Evolutionary conservation across 1,140 invertebrate species (phyloP), one percentile per base, ranked within the genome.

Genomic region (Ceratosolen fusciceps): DNA sequence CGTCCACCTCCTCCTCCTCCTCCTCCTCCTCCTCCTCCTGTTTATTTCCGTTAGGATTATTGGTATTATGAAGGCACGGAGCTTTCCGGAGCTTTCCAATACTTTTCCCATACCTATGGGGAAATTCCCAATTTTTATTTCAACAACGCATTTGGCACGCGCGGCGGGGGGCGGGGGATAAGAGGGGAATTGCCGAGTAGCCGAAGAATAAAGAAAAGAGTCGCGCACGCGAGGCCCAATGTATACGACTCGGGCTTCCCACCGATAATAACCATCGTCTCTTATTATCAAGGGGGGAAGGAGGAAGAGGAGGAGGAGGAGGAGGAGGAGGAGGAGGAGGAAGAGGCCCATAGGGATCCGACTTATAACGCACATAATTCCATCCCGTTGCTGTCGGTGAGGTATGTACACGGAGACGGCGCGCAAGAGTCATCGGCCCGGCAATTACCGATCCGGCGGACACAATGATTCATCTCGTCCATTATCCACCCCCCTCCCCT

Each of bases 401-500:
- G 37, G 34, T 10, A 65, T n/a, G 31, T 65, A n/a, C 19, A n/a
- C 19, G 14, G 31, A 65, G 34, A 37, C n/a, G 31, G 37, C 43
- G 52, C 16, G 12, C 49, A 49, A 65, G 76, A 78, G 56, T 72
- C 76, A 65, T 78, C 76, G 56, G 39, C 39, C 68, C 68, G 39
- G 58, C 68, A 62, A 78, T 78, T 78, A 72, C 26, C 49, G 14
- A 60, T 52, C 26, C 39, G 54, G 54, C 29, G 49, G 43, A 54
- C 34, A 26, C 62, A 52, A 77, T 78, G 68, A 78, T 72, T 78
- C 76, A 72, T 72, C 68, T 52, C 19, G 16, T 74, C 54, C 34
- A 12, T 37, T 56, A 43, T 7, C 14, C 24, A 10, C 26, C n/a
- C 12, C 43, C 31, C 34, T 70, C 34, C 65, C 43, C 24, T n/a